Conservation (phyloP, 1,140 invertebrate genomes). For the Physella acuta region DNA sequence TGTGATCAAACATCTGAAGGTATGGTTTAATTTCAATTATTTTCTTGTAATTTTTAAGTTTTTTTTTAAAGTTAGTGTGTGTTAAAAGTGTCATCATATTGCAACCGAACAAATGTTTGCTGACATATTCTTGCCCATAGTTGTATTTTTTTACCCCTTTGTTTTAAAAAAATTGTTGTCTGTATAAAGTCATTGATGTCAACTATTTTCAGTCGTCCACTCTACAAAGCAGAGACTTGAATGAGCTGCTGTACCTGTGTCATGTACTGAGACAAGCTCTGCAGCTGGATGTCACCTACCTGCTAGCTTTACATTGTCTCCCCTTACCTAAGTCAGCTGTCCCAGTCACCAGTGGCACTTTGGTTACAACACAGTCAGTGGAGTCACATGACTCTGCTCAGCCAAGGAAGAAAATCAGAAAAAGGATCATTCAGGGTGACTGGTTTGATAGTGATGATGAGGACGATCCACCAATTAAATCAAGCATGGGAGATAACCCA, state of each 20-base stretch:
- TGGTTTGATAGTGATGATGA: slow-evolving; percentile 20
- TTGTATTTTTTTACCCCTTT: too few relatives aligned
- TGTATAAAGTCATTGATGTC: too few relatives aligned
- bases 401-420: not conserved
- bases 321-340: not conserved
- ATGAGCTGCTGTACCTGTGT: not conserved
- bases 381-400: not conserved
- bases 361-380: not conserved
- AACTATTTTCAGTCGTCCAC: not conserved
- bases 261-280: not conserved
- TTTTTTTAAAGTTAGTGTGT: too few relatives aligned
- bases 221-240: not conserved
- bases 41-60: too few relatives aligned
- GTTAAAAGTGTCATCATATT: too few relatives aligned
- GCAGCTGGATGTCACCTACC: not conserved
- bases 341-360: not conserved
- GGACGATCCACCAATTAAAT: not conserved
- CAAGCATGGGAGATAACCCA: not conserved
- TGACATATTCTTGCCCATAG: too few relatives aligned
- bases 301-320: slow-evolving; percentile 2
- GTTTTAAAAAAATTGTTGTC: too few relatives aligned
- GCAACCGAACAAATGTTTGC: too few relatives aligned
- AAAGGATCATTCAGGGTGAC: slow-evolving; percentile 8
- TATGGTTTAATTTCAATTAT: too few relatives aligned
- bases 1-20: too few relatives aligned